phyloP scores from a whole-genome alignment of 2,797 vertebrate species.

The Podargus strigoides region DNA sequence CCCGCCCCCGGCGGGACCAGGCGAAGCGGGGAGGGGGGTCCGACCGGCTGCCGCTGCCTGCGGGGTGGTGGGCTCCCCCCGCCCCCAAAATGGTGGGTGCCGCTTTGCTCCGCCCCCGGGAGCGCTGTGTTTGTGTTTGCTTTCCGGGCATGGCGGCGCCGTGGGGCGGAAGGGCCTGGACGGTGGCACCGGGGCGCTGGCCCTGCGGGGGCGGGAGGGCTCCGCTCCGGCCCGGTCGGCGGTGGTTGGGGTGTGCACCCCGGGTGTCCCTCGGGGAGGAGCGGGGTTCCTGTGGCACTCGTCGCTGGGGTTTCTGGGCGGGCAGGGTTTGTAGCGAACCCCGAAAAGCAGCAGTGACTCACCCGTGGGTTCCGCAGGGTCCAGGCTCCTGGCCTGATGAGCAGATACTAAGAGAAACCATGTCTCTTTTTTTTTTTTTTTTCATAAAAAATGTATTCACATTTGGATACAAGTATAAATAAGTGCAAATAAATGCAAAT shows the following conservation, averaged over 20 bases:
- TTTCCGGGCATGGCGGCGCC: constrained; percentile 16
- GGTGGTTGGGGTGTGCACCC: neutral
- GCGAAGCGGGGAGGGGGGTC: neutral
- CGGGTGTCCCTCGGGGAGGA: rapidly evolving
- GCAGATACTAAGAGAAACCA: too few species aligned
- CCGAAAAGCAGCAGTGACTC: neutral
- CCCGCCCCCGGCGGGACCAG: neutral
- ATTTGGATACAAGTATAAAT: neutral
- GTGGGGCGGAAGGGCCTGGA: neutral
- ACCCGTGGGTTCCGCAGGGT: rapidly evolving
- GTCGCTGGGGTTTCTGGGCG: rapidly evolving
- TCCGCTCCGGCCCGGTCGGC: too few species aligned
- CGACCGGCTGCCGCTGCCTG: neutral
- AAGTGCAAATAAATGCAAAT: neutral
- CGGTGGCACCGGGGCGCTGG: too few species aligned
- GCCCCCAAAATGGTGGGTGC: constrained; percentile 20
- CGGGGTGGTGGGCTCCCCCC: neutral
- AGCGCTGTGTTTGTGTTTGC: neutral
- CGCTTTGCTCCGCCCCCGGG: neutral
- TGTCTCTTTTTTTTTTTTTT: neutral
- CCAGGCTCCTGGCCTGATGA: neutral
- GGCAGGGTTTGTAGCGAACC: rapidly evolving
- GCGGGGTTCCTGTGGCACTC: neutral
- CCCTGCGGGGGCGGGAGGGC: too few species aligned
- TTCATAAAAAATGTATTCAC: neutral